Percentiles rank a stretch among this genome's conserved stretches.
Conservation (phyloP, 2,888 invertebrate genomes). For the Tetragonula carbonaria region DNA sequence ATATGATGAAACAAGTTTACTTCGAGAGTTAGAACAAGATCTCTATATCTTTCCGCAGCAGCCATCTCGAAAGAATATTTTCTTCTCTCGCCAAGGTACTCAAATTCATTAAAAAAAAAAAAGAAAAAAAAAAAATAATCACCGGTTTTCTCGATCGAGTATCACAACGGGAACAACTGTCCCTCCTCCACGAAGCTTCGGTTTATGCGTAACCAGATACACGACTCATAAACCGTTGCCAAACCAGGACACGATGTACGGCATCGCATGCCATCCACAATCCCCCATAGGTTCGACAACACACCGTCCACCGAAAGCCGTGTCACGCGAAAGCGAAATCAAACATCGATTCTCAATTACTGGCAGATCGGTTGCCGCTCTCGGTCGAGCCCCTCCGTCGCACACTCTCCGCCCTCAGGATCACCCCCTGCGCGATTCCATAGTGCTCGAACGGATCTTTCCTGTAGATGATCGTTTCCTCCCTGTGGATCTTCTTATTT, state of each 20-base stretch:
- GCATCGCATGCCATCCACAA: not conserved
- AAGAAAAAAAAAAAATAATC: not conserved
- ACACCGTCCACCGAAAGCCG: not conserved
- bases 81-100: not conserved
- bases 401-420: constrained; percentile 64
- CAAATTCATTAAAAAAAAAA: not conserved
- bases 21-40: not conserved
- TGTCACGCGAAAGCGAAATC: constrained; percentile 27
- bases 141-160: not conserved
- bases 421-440: constrained; percentile 74
- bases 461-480: constrained; percentile 68
- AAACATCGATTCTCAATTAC: constrained; percentile 69
- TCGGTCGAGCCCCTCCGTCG: constrained; percentile 73
- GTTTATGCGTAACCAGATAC: constrained; percentile 1
- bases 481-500: constrained; percentile 15
- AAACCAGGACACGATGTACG: constrained; percentile 32
- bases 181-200: not conserved
- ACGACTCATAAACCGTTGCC: constrained; percentile 19
- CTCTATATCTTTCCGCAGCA: not conserved
- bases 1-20: not conserved
- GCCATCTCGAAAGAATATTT: not conserved
- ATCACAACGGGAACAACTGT: not conserved
- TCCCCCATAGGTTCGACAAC: not conserved
- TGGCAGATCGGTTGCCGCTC: constrained; percentile 78
- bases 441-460: constrained; percentile 80